Base-by-base conservation (phyloP, 2,888 invertebrate species). In the Lycophotia porphyrea region DNA sequence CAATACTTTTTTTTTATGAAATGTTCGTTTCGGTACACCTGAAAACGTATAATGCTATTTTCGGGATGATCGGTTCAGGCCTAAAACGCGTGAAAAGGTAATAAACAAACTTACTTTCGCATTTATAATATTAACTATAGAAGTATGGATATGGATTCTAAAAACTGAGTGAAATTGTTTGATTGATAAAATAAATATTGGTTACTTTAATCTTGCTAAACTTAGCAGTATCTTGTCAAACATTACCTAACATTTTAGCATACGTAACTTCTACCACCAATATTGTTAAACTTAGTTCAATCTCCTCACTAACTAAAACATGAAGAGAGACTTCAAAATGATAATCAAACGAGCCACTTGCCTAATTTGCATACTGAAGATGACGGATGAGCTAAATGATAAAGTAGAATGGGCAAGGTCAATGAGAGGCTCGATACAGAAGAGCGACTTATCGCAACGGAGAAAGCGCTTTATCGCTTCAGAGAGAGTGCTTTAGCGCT, bases 341-440 rank as follows among this genome's bases (percentile, higher is more conserved):
- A 68, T 81, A 81, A 70, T 70, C 36, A 31, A 64, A 52, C 34
- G 55, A 72, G 27, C 55, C 47, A 60, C 65, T 70, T 55, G 13
- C 42, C 5, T 49, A 49, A 82, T 83, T 85, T 77, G 85, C 85
- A 82, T 82, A 64, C 85, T 82, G 77, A 81, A 71, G 70, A 84
- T 82, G 70, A 85, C 80, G 39, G 71, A 82, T 75, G 70, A 68
- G 66, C 49, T 34, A 55, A 84, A 31, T 44, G 65, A 55, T 69
- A 52, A n/a, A 60, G 71, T 70, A 21, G n/a, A 39, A 47, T 31
- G 64, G 78, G 47, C 73, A 85, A 82, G 82, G 82, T 77, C 71
- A 70, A 69, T 68, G 65, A 34, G 76, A 63, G 13, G n/a, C 66
- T 76, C 42, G 39, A 72, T 60, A 49, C 27, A 24, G 66, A 64